phyloP scores from a whole-genome alignment of 2,888 invertebrate genomes.

The Metalampra italica region DNA sequence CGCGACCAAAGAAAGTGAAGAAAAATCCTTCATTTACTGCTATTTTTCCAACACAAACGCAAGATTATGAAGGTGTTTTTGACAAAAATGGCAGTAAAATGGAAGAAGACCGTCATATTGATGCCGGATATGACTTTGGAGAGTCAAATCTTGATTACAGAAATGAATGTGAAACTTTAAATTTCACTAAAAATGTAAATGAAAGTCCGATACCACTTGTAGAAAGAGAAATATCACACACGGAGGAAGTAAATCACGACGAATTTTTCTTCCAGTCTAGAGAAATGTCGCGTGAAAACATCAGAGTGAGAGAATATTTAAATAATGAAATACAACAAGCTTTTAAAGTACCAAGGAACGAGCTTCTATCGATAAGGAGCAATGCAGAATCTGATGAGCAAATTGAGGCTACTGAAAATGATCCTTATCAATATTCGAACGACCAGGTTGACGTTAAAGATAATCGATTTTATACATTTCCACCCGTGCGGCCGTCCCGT shows the following conservation, averaged over 20 bases:
- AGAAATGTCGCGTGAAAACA: slow-evolving; percentile 90
- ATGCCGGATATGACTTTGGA: slow-evolving; percentile 74
- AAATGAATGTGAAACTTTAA: slow-evolving; percentile 52
- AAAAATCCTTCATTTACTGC: slow-evolving; percentile 61
- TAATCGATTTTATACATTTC: slow-evolving; percentile 75
- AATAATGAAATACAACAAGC: slow-evolving; percentile 89
- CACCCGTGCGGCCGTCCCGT: slow-evolving; percentile 77
- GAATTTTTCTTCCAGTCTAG: slow-evolving; percentile 91
- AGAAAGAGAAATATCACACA: slow-evolving; percentile 71
- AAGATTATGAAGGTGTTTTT: slow-evolving; percentile 66
- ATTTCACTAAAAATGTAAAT: slow-evolving; percentile 39
- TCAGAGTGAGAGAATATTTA: slow-evolving; percentile 86
- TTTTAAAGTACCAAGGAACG: slow-evolving; percentile 82
- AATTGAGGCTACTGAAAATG: slow-evolving; percentile 54
- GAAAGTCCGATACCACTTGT: slow-evolving; percentile 46
- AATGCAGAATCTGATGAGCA: slow-evolving; percentile 46
- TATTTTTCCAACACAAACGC: slow-evolving; percentile 62
- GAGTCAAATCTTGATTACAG: slow-evolving; percentile 78
- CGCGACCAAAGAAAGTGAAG: slow-evolving; percentile 80
- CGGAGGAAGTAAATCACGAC: slow-evolving; percentile 92
- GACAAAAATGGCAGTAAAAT: slow-evolving; percentile 36
- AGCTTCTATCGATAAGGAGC: slow-evolving; percentile 80
- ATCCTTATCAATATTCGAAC: slow-evolving; percentile 52
- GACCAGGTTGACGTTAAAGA: slow-evolving; percentile 70
- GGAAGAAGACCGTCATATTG: slow-evolving; percentile 57